Percentiles rank a stretch among this genome's conserved stretches.
Conservation (phyloP, 2,797 vertebrate species). For the Thripadectes ignobilis region DNA sequence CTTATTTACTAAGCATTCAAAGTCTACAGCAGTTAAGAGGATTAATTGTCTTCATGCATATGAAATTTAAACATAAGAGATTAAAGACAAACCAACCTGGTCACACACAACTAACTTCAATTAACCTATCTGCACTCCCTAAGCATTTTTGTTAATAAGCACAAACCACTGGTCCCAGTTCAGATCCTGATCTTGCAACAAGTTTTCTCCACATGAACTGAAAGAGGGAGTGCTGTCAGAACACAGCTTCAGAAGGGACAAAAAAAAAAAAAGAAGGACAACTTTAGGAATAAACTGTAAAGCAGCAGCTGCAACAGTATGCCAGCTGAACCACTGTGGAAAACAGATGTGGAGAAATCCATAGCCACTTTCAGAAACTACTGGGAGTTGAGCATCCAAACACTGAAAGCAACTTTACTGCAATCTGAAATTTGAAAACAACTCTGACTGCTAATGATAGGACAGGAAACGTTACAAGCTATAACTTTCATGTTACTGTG, state of each 20-base stretch:
- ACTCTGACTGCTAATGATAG: not conserved
- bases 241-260: not conserved
- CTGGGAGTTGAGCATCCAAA: not conserved
- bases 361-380: not conserved
- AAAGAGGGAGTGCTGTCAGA: not conserved
- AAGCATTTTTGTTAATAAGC: conserved; percentile 56
- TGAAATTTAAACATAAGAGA: conserved; percentile 70
- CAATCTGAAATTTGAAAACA: not conserved
- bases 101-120: conserved; percentile 67
- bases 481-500: not conserved
- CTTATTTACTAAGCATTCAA: conserved; percentile 65
- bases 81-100: conserved; percentile 71
- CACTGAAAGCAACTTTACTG: not conserved
- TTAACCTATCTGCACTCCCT: conserved; percentile 59
- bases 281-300: not conserved
- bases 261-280: not conserved
- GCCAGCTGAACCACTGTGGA: not conserved
- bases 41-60: conserved; percentile 71
- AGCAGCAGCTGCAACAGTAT: not conserved
- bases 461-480: not conserved
- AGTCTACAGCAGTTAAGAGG: conserved; percentile 66
- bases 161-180: conserved; percentile 37
- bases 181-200: not conserved
- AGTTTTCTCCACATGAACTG: not conserved
- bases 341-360: not conserved